Base-by-base conservation (phyloP, 2,113 vertebrate species). In the Miniopterus natalensis region DNA sequence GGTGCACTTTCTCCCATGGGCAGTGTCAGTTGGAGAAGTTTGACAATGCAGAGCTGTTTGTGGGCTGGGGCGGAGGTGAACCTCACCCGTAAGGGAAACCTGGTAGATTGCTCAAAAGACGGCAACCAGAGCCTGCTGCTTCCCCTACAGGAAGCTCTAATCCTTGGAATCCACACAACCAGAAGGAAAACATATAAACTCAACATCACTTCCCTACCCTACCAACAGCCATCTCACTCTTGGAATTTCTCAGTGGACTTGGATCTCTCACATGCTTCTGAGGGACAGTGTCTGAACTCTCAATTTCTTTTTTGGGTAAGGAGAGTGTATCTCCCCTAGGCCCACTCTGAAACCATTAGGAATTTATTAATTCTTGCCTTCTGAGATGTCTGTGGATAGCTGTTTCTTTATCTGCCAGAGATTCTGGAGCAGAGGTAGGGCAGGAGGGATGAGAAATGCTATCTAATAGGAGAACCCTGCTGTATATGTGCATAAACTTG, bases 181-280 rank as follows among this genome's bases (percentile, higher is more conserved):
- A 53, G 25, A 95, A 90, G n/a, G 74, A 95, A 92, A 89, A 17
- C 20, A 80, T 90, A 61, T 27, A 95, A 96, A 78, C 6, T 11
- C 25, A 92, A 21, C 9, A 94, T 79, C 2, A 4, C 63, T 87
- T 92, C 8, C 79, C 55, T 92, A 9, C 29, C 20, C 45, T 8
- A 70, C 12, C 85, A 95, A 21, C 36, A 93, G 42, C 14, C 51
- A 77, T 70, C 31, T 94, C 42, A 73, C 36, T 84, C 27, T 57
- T 57, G 29, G 27, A 20, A 78, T 93, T 95, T 91, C 55, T 93
- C 49, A 55, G 29, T 65, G 59, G 25, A 61, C 55, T 71, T 71
- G n/a, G 70, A 87, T 42, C 40, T 96, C 27, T 78, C 29, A 25
- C 66, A 15, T 78, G 27, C 70, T 78, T 51, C n/a, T 68, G 27